Evolutionary conservation across 2,113 vertebrate species (phyloP), one percentile per base, ranked within the genome.

Genomic region (Terrapene triunguis): DNA sequence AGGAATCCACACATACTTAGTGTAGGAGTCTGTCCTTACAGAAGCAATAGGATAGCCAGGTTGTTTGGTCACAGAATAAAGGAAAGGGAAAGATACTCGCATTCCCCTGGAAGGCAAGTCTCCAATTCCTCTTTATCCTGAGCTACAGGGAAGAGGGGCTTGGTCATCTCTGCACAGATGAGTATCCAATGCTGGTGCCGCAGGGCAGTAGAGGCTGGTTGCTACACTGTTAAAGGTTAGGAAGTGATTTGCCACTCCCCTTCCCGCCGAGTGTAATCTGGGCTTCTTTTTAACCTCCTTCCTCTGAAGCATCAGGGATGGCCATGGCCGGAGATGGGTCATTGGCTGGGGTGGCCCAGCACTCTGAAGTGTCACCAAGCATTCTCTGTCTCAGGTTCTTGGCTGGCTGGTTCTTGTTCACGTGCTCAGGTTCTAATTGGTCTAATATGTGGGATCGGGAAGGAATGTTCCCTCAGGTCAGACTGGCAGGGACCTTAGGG

Each of bases 131-230:
- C 29, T 22, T 3, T n/a, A 22, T 48, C 25, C 65, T 89, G n/a
- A 78, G 74, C n/a, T 84, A 2, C 44, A 24, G 11, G 29, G 5
- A 54, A 82, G 10, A 57, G 2, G 0, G 0, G 62, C 35, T 6
- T 10, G 59, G 22, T 90, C 62, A 65, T 6, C 16, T 65, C 62
- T 62, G 38, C 5, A 32, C 3, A 47, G 1, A 2, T 78, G n/a
- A 35, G 1, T 81, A 57, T 29, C 81, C 44, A 59, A 16, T 88
- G 29, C n/a, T 12, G 44, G 24, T 2, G 16, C 13, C 62, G 27
- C 47, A 65, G 14, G 32, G 32, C 62, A 53, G 44, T 38, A 47
- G 42, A 51, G 42, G 4, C 24, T 47, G 22, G 11, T 80, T 83
- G 24, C n/a, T 82, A 3, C 7, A 17, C 62, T 24, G 8, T 27